Conservation (phyloP, 2,797 vertebrate genomes). For the Syngnathus acus region DNA sequence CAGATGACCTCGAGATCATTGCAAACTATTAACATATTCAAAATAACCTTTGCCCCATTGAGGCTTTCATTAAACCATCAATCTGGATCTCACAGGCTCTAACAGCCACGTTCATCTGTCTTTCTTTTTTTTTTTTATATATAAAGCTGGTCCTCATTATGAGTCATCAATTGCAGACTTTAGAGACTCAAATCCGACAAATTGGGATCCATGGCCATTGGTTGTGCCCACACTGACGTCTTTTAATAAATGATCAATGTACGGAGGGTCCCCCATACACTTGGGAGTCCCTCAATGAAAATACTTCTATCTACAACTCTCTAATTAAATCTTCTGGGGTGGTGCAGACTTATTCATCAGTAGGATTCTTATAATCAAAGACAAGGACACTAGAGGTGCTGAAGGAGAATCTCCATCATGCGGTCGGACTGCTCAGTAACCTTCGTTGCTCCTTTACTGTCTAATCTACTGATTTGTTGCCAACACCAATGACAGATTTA, state of each 20-base stretch:
- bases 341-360: neutral
- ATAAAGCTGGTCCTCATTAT: neutral
- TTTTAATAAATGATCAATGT: neutral
- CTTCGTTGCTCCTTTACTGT: neutral
- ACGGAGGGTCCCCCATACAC: neutral
- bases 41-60: no score
- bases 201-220: no score
- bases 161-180: no score
- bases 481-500: neutral
- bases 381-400: neutral
- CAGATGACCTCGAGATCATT: no score
- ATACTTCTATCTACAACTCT: neutral
- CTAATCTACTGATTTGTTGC: constrained; percentile 6
- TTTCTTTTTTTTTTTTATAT: neutral
- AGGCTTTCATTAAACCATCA: neutral
- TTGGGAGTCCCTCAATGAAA: neutral
- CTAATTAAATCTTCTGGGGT: neutral
- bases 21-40: no score
- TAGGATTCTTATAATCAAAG: neutral
- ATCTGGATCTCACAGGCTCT: neutral
- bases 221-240: neutral
- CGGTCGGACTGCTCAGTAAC: neutral
- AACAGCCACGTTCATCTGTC: neutral
- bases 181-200: no score
- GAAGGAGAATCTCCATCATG: neutral